A percentile compares a stretch with the other conserved stretches of the same genome.
phyloP scores from a whole-genome alignment of 1,140 invertebrate genomes.

The Coelopa frigida region DNA sequence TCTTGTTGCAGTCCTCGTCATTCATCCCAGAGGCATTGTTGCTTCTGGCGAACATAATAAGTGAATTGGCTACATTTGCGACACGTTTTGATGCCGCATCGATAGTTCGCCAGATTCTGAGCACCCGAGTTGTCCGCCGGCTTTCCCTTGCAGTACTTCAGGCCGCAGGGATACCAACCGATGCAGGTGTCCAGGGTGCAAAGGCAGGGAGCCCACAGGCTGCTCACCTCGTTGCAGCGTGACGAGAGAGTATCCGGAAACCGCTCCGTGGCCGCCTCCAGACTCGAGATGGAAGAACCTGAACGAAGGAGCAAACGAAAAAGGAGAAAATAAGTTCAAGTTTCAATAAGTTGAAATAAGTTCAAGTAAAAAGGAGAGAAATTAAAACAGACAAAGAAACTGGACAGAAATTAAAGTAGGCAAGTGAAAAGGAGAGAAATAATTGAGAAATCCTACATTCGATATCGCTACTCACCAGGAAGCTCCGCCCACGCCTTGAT shows the following conservation, averaged over 20 bases:
- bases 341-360: not conserved
- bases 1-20: conserved; percentile 49
- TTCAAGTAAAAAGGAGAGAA: conserved; percentile 5
- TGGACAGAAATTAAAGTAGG: not conserved
- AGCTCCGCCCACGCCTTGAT: conserved; percentile 66
- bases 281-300: conserved; percentile 55
- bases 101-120: conserved; percentile 58
- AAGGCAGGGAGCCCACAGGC: conserved; percentile 61
- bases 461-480: conserved; percentile 55
- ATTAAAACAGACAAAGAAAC: not conserved
- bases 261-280: conserved; percentile 50
- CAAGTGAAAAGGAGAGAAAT: not conserved
- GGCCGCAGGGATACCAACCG: conserved; percentile 85
- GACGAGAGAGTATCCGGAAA: conserved; percentile 48
- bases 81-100: conserved; percentile 94
- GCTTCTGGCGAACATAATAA: conserved; percentile 74
- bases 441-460: not conserved
- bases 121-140: conserved; percentile 32
- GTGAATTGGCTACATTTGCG: conserved; percentile 79
- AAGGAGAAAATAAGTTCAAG: not conserved
- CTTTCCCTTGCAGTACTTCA: conserved; percentile 84
- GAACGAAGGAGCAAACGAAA: conserved; percentile 19
- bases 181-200: conserved; percentile 78
- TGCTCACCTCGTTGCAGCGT: conserved; percentile 57
- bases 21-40: conserved; percentile 83